Percentiles rank a stretch among this genome's conserved stretches.
phyloP scores from a whole-genome alignment of 2,113 vertebrate species.

The Seriola quinqueradiata region DNA sequence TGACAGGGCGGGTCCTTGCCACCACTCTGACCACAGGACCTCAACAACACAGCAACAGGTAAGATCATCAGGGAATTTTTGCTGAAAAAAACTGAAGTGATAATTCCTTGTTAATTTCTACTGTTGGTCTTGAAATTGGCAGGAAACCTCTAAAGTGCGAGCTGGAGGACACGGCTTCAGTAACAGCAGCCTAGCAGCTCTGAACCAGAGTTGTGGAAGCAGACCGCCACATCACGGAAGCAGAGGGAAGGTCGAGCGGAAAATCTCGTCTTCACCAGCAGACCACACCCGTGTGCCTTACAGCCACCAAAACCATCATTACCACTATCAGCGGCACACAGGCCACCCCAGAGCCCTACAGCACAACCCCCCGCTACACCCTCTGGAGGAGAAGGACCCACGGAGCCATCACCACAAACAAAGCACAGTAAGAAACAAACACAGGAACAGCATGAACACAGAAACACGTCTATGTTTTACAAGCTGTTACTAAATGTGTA shows the following conservation, averaged over 20 bases:
- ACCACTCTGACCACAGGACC: constrained; percentile 84
- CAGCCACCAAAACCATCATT: constrained; percentile 85
- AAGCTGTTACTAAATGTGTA: not conserved
- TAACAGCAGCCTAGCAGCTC: constrained; percentile 53
- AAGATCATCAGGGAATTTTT: not conserved
- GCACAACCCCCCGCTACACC: constrained; percentile 61
- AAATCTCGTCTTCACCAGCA: constrained; percentile 90
- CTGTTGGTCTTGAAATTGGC: not conserved
- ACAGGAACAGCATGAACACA: not conserved
- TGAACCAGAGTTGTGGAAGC: constrained; percentile 66
- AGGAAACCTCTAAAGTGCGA: constrained; percentile 81
- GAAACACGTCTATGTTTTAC: not conserved
- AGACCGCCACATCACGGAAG: constrained; percentile 68
- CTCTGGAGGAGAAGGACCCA: constrained; percentile 69
- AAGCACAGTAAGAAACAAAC: constrained; percentile 82
- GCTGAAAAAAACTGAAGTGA: not conserved
- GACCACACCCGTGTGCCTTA: constrained; percentile 94
- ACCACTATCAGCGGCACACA: constrained; percentile 79
- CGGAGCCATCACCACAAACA: constrained; percentile 82
- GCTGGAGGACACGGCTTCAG: constrained; percentile 72
- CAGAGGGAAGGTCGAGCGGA: constrained; percentile 76
- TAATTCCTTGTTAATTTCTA: not conserved
- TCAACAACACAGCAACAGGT: constrained; percentile 88
- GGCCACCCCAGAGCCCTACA: constrained; percentile 73
- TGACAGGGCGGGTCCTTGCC: constrained; percentile 79